These are phyloP conservation scores for Netelia virgata DNA, from an alignment of 2,888 invertebrate species.

Conservation along the genomic window DNA sequence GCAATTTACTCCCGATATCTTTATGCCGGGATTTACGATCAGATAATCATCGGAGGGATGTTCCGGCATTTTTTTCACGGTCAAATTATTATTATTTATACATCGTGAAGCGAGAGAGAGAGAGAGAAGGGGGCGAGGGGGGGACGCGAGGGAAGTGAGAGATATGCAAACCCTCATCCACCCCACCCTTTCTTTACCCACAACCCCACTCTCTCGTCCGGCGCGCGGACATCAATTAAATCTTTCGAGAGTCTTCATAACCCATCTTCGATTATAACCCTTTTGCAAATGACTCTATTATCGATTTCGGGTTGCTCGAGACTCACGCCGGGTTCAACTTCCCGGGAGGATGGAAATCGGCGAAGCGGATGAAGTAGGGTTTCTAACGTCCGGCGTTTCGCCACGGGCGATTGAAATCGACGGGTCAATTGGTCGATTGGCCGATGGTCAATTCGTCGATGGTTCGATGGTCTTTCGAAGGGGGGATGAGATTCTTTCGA, in stretches of 20 bases:
- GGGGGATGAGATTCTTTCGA: too few species aligned
- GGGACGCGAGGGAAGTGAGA: conserved; percentile 2
- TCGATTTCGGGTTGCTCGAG: conserved; percentile 64
- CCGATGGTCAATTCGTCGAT: too few species aligned
- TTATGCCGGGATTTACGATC: conserved; percentile 84
- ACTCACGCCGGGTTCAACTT: conserved; percentile 29
- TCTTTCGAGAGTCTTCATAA: conserved; percentile 68
- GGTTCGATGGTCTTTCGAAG: too few species aligned
- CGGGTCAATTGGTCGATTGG: too few species aligned
- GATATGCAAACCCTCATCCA: conserved; percentile 41
- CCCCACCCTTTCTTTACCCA: conserved; percentile 22
- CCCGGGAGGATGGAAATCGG: conserved; percentile 14
- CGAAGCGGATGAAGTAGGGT: not conserved
- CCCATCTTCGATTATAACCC: conserved; percentile 71
- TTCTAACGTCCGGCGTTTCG: conserved; percentile 2
- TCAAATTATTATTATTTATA: conserved; percentile 84
- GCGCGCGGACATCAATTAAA: conserved; percentile 80
- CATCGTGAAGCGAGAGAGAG: conserved; percentile 74
- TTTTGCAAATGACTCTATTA: conserved; percentile 83
- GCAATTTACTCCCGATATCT: conserved; percentile 85
- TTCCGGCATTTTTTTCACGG: conserved; percentile 82
- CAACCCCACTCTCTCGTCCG: conserved; percentile 19
- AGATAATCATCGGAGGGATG: conserved; percentile 85
- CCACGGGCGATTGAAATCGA: not conserved
- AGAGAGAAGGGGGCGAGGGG: conserved; percentile 14